Conservation (phyloP, 2,888 invertebrate genomes). For the Galeruca laticollis region DNA sequence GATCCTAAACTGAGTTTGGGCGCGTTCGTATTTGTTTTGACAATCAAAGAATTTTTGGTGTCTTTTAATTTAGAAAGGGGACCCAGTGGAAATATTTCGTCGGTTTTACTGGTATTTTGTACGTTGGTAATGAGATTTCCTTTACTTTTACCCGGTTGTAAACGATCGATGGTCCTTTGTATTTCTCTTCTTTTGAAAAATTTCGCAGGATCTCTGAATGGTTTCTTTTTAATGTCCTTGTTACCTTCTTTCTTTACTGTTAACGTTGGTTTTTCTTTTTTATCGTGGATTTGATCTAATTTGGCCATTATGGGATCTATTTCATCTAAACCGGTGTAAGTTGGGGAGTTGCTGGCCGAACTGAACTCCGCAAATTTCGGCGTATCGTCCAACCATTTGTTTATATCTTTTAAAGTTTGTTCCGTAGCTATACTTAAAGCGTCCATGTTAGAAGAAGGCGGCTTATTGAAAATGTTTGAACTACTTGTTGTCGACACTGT, state of each 20-base stretch:
- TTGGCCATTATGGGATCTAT: constrained; percentile 62
- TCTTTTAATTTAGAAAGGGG: constrained; percentile 72
- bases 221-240: constrained; percentile 69
- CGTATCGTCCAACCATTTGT: constrained; percentile 89
- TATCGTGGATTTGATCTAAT: constrained; percentile 61
- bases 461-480: constrained; percentile 52
- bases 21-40: constrained; percentile 76
- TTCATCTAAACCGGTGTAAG: constrained; percentile 71
- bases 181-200: constrained; percentile 74
- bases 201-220: constrained; percentile 64
- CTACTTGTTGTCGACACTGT: constrained; percentile 41
- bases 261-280: constrained; percentile 62
- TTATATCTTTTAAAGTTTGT: constrained; percentile 87
- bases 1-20: constrained; percentile 89
- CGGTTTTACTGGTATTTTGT: constrained; percentile 71
- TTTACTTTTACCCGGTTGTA: constrained; percentile 90
- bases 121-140: constrained; percentile 84
- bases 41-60: constrained; percentile 69
- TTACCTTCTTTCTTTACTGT: constrained; percentile 60
- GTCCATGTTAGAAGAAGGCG: constrained; percentile 67
- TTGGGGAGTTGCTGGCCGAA: constrained; percentile 83
- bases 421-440: constrained; percentile 79
- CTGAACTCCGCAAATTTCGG: constrained; percentile 82
- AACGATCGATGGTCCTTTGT: constrained; percentile 84
- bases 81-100: constrained; percentile 72